Evolutionary conservation across 2,888 invertebrate species (phyloP).

Genomic region (Xanthostigma xanthostigma): DNA sequence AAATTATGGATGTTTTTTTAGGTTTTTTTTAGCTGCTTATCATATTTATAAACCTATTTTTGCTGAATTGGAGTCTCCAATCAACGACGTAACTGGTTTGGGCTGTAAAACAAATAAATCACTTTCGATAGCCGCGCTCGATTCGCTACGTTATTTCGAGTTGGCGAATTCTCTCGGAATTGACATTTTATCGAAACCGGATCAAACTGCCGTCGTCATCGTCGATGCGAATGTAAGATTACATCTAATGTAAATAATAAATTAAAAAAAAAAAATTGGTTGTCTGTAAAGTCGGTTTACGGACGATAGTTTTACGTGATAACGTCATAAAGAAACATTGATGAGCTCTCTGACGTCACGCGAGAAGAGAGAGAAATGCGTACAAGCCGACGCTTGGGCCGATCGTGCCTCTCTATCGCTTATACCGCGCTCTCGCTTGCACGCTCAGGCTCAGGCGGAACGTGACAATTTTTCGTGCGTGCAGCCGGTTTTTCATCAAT

Average conservation of each 20-base stretch:
- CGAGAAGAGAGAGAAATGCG: too few species aligned
- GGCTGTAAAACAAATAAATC: slow-evolving; percentile 42
- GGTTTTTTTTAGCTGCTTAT: not conserved
- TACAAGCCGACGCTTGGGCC: too few species aligned
- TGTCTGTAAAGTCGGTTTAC: too few species aligned
- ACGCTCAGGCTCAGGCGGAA: too few species aligned
- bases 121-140: slow-evolving; percentile 51
- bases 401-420: too few species aligned
- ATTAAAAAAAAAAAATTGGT: too few species aligned
- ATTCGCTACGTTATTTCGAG: slow-evolving; percentile 53
- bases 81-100: slow-evolving; percentile 28
- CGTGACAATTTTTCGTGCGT: too few species aligned
- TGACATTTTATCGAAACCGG: slow-evolving; percentile 39
- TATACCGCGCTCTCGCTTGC: too few species aligned
- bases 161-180: slow-evolving; percentile 64
- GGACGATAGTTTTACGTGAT: too few species aligned
- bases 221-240: slow-evolving; percentile 49
- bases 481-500: too few species aligned
- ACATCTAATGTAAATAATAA: slow-evolving; percentile 4
- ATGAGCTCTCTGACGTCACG: too few species aligned
- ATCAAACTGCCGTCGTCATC: slow-evolving; percentile 53
- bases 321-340: too few species aligned
- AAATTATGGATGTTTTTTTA: slow-evolving; percentile 10
- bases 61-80: not conserved
- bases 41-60: not conserved